phyloP scores from a whole-genome alignment of 2,797 vertebrate genomes.

The Sarcoramphus papa region DNA sequence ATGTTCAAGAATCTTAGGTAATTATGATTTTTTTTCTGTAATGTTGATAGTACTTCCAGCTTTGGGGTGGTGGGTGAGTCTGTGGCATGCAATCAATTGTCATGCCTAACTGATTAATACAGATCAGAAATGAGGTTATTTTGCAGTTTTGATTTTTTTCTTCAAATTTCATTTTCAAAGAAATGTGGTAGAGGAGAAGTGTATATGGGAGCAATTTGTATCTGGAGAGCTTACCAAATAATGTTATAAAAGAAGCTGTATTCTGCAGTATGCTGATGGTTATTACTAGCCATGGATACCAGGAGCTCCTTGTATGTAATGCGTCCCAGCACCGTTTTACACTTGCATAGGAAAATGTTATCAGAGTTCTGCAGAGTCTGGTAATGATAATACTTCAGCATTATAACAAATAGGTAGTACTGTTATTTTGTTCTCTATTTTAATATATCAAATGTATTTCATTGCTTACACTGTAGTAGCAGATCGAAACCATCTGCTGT shows the following conservation, averaged over 20 bases:
- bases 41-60: background rate
- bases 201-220: slow-evolving; percentile 14
- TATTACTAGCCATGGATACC: slow-evolving; percentile 19
- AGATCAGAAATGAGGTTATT: background rate
- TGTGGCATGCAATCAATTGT: background rate
- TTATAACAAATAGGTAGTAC: slow-evolving; percentile 61
- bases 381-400: slow-evolving; percentile 56
- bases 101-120: background rate
- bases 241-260: background rate
- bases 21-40: background rate
- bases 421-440: slow-evolving; percentile 62
- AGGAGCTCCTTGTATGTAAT: slow-evolving; percentile 27
- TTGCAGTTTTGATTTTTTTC: background rate
- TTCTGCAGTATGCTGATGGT: slow-evolving; percentile 23
- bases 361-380: slow-evolving; percentile 59
- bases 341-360: slow-evolving; percentile 50
- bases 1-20: background rate
- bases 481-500: slow-evolving; percentile 89
- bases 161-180: background rate
- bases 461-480: slow-evolving; percentile 81
- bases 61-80: background rate
- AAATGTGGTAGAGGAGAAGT: background rate
- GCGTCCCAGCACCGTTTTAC: slow-evolving; percentile 22
- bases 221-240: slow-evolving; percentile 1
- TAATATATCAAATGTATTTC: slow-evolving; percentile 63